A percentile compares a stretch with the other conserved stretches of the same genome.
Evolutionary conservation across 2,888 invertebrate genomes (phyloP).

Genomic region (Anodontia alba): DNA sequence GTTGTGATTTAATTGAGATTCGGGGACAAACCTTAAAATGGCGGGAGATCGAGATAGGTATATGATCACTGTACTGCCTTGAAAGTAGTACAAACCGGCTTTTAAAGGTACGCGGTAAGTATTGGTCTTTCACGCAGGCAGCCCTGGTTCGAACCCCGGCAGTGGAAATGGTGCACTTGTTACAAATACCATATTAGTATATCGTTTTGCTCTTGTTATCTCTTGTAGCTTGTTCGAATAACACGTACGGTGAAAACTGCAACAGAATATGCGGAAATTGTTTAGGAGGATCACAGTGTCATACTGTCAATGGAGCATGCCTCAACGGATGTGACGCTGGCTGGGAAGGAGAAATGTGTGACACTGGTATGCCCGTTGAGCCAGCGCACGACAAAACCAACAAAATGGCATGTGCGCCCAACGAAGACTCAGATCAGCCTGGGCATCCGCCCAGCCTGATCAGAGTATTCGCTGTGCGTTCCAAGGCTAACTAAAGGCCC

Average conservation of each 20-base stretch:
- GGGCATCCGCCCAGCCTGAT: too few relatives aligned
- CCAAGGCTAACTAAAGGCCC: too few relatives aligned
- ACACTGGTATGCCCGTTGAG: not conserved
- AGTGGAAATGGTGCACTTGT: not conserved
- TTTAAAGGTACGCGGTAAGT: not conserved
- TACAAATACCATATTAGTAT: not conserved
- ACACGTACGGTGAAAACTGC: slow-evolving; percentile 4
- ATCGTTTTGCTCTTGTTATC: not conserved
- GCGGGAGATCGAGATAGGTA: too few relatives aligned
- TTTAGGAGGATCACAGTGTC: not conserved
- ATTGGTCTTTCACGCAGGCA: not conserved
- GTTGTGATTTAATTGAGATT: too few relatives aligned
- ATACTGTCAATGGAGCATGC: slow-evolving; percentile 15
- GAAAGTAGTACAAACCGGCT: not conserved
- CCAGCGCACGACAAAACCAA: too few relatives aligned
- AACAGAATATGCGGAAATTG: slow-evolving; percentile 13
- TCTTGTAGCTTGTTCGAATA: not conserved
- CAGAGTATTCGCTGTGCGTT: too few relatives aligned
- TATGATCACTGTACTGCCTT: too few relatives aligned
- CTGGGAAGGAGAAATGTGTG: slow-evolving; percentile 2
- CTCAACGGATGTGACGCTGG: not conserved
- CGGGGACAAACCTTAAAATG: too few relatives aligned
- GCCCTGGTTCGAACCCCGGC: not conserved
- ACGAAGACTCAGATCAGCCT: too few relatives aligned
- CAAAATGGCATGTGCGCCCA: too few relatives aligned